phyloP scores from a whole-genome alignment of 2,113 vertebrate species.

The Parus major region DNA sequence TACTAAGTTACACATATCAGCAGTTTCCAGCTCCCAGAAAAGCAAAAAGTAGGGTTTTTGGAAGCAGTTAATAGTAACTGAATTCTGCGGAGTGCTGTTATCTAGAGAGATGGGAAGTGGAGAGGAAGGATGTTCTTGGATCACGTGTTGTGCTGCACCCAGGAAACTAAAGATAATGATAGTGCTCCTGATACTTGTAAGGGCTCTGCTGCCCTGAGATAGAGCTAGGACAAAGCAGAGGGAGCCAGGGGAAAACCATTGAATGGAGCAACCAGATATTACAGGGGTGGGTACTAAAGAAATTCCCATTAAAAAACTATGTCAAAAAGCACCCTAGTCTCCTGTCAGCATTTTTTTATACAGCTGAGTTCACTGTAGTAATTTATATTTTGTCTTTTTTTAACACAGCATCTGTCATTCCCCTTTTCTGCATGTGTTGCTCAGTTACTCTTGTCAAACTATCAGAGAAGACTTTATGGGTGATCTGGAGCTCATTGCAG shows the following conservation, averaged over 20 bases:
- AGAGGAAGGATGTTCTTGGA: slow-evolving; percentile 3
- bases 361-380: background rate
- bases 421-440: background rate
- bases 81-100: background rate
- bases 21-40: background rate
- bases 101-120: background rate
- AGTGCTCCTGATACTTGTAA: background rate
- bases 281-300: background rate
- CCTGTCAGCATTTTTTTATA: background rate
- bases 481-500: background rate
- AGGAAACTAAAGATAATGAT: background rate
- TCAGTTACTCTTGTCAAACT: background rate
- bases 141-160: background rate
- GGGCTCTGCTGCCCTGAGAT: background rate
- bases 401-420: background rate
- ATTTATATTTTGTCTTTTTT: background rate
- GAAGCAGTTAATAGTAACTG: background rate
- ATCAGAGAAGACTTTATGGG: background rate
- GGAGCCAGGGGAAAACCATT: background rate
- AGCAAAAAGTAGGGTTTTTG: background rate
- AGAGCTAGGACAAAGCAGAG: background rate
- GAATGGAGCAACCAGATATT: background rate
- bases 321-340: background rate
- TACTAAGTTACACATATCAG: background rate
- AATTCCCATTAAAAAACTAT: background rate